Evolutionary conservation across 2,113 vertebrate genomes (phyloP), one percentile per base, ranked within the genome.

Genomic region (Hippopotamus amphibius): DNA sequence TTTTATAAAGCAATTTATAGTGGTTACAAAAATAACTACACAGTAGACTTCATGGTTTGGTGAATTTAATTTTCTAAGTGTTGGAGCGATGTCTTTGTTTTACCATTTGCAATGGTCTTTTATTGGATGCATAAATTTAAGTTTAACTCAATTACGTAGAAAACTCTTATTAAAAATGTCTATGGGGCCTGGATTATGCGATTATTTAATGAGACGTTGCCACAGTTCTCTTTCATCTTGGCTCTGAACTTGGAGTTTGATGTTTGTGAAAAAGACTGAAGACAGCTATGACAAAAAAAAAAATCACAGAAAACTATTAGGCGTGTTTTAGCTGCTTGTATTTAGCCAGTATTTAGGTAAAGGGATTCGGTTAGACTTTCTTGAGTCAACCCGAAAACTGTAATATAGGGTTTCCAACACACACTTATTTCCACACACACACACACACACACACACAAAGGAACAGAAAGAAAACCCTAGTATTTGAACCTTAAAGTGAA

Each of bases 111-210:
- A 96, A 77, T 90, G 92, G 63, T 65, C 90, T 96, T 92, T 96
- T 83, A 72, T 98, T 98, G 98, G 97, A 95, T 96, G 93, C 97
- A 95, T 98, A 98, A 93, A 97, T 97, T 97, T 96, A 97, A 93
- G 94, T 83, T 91, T 96, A 96, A 96, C 90, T 96, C 92, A 97
- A 90, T 97, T 96, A 93, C 57, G 61, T 86, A 85, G 79, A 83
- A 95, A 96, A 96, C 48, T 94, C 59, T 90, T 93, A 72, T 89
- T 88, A n/a, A 80, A 84, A 61, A 95, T 79, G 48, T 37, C 24
- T 88, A 13, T 84, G 41, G 89, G 89, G 48, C 46, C 83, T 81
- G 59, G 87, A 90, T 95, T 97, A 96, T 90, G 90, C 2, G 68
- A 95, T 97, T 93, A 95, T 57, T 97, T 95, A 97, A 97, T 97